A percentile compares a stretch with the other conserved stretches of the same genome.
Evolutionary conservation across 1,140 invertebrate genomes (phyloP).

Genomic region (Cylas formicarius): DNA sequence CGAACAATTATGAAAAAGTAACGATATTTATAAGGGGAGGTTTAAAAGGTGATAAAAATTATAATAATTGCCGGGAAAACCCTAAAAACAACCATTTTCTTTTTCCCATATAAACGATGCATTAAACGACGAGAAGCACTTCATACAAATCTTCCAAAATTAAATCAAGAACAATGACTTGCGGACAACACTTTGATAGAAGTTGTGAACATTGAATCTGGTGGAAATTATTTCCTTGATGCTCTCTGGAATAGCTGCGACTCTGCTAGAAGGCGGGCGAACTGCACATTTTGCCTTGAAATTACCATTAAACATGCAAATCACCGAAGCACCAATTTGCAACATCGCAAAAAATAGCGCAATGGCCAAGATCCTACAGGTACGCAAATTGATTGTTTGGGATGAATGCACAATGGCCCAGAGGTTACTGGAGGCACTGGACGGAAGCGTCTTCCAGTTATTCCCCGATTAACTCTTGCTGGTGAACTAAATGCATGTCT

Average conservation of each 20-base stretch:
- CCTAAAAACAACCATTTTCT: too few relatives aligned
- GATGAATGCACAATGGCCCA: slow-evolving; percentile 34
- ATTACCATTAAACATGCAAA: slow-evolving; percentile 35
- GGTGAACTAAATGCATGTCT: slow-evolving; percentile 43
- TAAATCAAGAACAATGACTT: too few relatives aligned
- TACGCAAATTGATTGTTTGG: slow-evolving; percentile 26
- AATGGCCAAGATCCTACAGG: slow-evolving; percentile 35
- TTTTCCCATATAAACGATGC: too few relatives aligned
- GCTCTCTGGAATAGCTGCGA: slow-evolving; percentile 36
- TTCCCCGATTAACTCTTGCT: slow-evolving; percentile 38
- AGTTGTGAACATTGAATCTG: too few relatives aligned
- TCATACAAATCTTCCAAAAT: too few relatives aligned
- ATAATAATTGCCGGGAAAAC: too few relatives aligned
- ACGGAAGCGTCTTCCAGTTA: slow-evolving; percentile 34
- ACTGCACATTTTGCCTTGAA: slow-evolving; percentile 36
- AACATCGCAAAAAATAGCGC: slow-evolving; percentile 27
- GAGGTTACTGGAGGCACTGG: slow-evolving; percentile 26
- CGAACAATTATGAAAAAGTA: too few relatives aligned
- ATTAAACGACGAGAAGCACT: too few relatives aligned
- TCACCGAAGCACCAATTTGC: slow-evolving; percentile 26
- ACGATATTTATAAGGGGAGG: too few relatives aligned
- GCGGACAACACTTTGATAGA: too few relatives aligned
- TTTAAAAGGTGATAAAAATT: too few relatives aligned
- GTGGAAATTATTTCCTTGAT: too few relatives aligned
- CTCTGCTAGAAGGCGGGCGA: slow-evolving; percentile 30